Conservation (phyloP, 2,113 vertebrate genomes). For the Uria aalge region DNA sequence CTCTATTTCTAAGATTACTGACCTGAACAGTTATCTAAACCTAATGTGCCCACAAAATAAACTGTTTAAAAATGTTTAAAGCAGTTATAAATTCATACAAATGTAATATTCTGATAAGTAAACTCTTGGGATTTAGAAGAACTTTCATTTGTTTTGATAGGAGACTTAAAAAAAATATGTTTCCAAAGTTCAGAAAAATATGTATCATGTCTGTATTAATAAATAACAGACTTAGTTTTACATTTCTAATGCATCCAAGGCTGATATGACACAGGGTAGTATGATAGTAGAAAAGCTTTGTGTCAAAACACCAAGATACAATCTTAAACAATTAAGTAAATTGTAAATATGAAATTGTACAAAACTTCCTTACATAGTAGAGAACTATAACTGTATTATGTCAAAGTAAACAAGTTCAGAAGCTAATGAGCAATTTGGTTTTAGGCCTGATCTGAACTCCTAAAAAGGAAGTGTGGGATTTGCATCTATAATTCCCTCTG, state of each 20-base stretch:
- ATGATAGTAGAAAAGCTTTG: background rate
- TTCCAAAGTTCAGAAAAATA: background rate
- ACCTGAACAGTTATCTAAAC: background rate
- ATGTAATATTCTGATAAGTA: background rate
- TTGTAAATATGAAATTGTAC: background rate
- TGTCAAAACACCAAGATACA: background rate
- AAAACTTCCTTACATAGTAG: background rate
- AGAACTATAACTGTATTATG: background rate
- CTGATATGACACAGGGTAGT: background rate
- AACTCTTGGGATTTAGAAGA: background rate
- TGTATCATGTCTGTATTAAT: background rate
- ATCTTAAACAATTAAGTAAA: background rate
- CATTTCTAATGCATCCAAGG: background rate
- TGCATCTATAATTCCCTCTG: background rate
- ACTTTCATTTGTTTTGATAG: background rate
- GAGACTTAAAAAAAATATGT: background rate
- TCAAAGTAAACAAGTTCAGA: background rate
- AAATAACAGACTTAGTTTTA: background rate
- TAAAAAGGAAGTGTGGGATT: background rate
- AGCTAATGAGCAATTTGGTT: background rate
- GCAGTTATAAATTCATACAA: background rate
- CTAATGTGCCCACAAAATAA: background rate
- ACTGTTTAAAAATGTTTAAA: background rate
- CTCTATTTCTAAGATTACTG: background rate
- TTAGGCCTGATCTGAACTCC: conserved; percentile 27